Evolutionary conservation across 2,888 invertebrate species (phyloP).

Genomic region (Agonopterix heracliana): DNA sequence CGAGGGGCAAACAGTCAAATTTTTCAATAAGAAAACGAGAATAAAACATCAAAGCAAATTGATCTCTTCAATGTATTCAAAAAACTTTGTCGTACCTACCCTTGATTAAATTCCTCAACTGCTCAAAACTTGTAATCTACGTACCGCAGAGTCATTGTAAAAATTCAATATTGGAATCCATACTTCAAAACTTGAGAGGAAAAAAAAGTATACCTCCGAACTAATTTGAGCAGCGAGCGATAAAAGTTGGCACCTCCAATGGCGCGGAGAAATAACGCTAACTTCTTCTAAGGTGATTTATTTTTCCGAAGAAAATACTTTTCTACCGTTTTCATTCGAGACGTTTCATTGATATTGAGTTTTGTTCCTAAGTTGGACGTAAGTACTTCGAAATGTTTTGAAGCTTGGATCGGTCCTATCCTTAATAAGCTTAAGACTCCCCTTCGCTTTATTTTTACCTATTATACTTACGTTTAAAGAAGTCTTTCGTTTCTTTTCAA

Average conservation of each 20-base stretch:
- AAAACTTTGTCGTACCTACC: slow-evolving; percentile 1
- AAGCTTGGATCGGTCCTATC: slow-evolving; percentile 41
- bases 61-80: neutral
- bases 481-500: slow-evolving; percentile 33
- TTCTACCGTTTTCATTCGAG: slow-evolving; percentile 44
- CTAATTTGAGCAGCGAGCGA: slow-evolving; percentile 62
- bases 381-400: slow-evolving; percentile 58
- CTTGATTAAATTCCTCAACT: slow-evolving; percentile 37
- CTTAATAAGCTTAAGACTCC: slow-evolving; percentile 53
- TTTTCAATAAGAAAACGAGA: too few species aligned
- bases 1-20: too few species aligned
- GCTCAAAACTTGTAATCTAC: slow-evolving; percentile 25
- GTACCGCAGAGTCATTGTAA: slow-evolving; percentile 46
- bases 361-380: slow-evolving; percentile 55
- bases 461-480: slow-evolving; percentile 38
- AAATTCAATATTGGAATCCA: slow-evolving; percentile 70
- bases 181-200: slow-evolving; percentile 61
- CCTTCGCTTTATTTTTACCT: slow-evolving; percentile 33
- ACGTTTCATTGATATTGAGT: slow-evolving; percentile 67
- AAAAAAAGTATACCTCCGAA: slow-evolving; percentile 36
- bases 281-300: slow-evolving; percentile 63
- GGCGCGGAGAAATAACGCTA: slow-evolving; percentile 51
- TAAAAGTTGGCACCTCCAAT: slow-evolving; percentile 59
- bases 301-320: slow-evolving; percentile 62
- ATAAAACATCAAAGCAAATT: too few species aligned